Evolutionary conservation across 2,797 vertebrate species (phyloP), one percentile per base, ranked within the genome.

Genomic region (Netta rufina): DNA sequence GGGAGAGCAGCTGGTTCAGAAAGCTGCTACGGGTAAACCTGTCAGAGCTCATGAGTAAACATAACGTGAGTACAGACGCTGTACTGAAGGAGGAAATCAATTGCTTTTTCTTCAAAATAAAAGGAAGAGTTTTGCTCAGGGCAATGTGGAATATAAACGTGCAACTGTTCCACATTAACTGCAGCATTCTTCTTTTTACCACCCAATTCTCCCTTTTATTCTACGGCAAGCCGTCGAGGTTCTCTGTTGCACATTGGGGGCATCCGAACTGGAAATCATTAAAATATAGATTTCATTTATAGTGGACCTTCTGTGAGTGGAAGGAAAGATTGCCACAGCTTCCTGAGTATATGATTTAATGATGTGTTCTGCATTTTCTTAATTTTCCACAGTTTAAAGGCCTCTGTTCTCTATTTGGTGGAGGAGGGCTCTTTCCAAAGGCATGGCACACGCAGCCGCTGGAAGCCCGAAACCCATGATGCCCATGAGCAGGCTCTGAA

Each of bases 291-390:
- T 97, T 97, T 98, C 94, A 91, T 96, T 92, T 96, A 95, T 62
- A 97, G 74, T 93, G 96, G 88, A 94, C 91, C 91, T 97, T 97
- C 96, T 98, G 96, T 96, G 96, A 97, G 90, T 90, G 96, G 95
- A 97, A 97, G 97, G 93, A 96, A 97, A 97, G 94, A 94, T 89
- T 97, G 94, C 97, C 96, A 96, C 93, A 89, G 95, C 91, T 98
- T 97, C 97, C 97, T 96, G 93, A 96, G 95, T 89, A 3, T 41
- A 95, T 96, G 95, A 95, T 97, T 98, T 97, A 94, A 97, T 95
- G 97, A 96, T 96, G 97, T 96, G 96, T 97, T 98, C 96, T 97
- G 97, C 96, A 97, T 98, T 98, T 97, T 97, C 97, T 97, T 91
- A 71, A 96, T 97, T 98, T 98, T 97, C 98, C 97, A 97, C 96